Base-by-base conservation (phyloP, 1,140 invertebrate species). In the Aphidius gifuensis region DNA sequence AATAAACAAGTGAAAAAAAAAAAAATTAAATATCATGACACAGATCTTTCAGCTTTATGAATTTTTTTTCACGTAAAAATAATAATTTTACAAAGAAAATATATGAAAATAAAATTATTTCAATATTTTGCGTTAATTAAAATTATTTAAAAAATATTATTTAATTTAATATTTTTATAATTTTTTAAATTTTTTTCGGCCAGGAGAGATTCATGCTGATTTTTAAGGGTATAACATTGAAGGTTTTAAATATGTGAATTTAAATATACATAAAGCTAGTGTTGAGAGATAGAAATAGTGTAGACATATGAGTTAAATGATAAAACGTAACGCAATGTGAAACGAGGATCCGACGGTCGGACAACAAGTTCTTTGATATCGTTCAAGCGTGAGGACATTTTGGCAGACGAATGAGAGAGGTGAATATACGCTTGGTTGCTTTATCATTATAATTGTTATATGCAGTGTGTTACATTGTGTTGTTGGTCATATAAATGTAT, bases 391-490 rank as follows among this genome's bases (percentile, higher is more conserved):
- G 68, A 77, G 74, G 71, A 72, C 68, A 68, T 74, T 74, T 71
- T 71, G 71, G 69, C 66, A 67, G 72, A 69, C 69, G 72, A 68
- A 66, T 40, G 62, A 64, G 8, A 38, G 11, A 44, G 40, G 40
- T 50, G 39, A 61, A 39, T 47, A 9, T 40, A 51, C 61, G 68
- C 62, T 68, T 65, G 66, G 68, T 66, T 64, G 55, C 39, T 56
- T 40, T 76, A 74, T 72, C 74, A 74, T 78, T 78, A 78, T 78
- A 74, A 78, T 77, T 78, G 75, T 77, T 72, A 78, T 2, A 23
- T 23, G 3, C 3, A 23, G 23, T 23, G 23, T 78, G 76, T 76
- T 77, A 76, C 74, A 66, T 54, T 60, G 74, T 73, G 1, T n/a
- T n/a, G n/a, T n/a, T 70, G 71, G 72, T 66, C 23, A 32, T n/a